phyloP scores from a whole-genome alignment of 2,113 vertebrate genomes.

The Pygoscelis antarcticus region DNA sequence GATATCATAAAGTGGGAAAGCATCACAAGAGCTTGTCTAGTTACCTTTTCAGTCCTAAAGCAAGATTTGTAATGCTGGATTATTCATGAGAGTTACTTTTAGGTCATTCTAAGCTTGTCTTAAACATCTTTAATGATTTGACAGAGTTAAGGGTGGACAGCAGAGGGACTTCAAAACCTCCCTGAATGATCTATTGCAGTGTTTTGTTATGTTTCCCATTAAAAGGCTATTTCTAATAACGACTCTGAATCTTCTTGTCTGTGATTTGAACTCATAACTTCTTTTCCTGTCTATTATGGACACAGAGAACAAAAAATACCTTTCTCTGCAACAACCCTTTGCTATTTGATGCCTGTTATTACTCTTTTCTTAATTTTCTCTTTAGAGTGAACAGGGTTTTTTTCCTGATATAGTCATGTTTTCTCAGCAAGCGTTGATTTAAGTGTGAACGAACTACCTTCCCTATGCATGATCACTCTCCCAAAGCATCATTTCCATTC shows the following conservation, averaged over 20 bases:
- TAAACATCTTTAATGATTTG: neutral
- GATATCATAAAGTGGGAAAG: neutral
- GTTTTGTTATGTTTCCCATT: neutral
- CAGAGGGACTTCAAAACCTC: neutral
- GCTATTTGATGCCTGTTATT: neutral
- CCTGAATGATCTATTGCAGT: too few species aligned
- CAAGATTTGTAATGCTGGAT: neutral
- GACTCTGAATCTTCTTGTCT: neutral
- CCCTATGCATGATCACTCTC: neutral
- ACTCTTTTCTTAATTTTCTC: neutral
- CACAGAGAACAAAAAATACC: neutral
- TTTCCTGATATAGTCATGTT: neutral
- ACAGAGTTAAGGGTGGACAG: neutral
- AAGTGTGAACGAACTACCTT: neutral
- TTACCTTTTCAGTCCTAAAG: neutral
- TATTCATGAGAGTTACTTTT: neutral
- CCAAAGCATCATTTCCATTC: neutral
- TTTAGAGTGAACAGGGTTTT: neutral
- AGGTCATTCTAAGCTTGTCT: neutral
- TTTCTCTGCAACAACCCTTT: neutral
- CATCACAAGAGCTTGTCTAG: neutral
- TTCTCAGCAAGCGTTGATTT: neutral
- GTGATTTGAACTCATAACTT: neutral
- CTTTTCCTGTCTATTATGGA: neutral
- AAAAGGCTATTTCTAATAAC: neutral